Evolutionary conservation across 2,797 vertebrate genomes (phyloP).

Genomic region (Poliocrania exsul): DNA sequence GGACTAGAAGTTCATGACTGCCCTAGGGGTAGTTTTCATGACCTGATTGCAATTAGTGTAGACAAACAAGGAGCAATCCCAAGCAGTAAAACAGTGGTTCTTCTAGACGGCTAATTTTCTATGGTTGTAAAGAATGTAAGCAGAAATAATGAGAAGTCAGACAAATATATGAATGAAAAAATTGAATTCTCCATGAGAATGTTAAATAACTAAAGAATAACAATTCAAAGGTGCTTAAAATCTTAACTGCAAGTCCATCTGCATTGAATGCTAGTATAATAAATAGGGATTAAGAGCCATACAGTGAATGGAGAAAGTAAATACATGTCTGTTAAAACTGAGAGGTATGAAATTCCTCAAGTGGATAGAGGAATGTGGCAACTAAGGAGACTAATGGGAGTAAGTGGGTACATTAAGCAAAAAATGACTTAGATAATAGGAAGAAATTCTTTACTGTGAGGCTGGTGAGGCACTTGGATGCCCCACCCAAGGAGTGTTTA

Average conservation of each 20-base stretch:
- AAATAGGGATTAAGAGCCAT: not conserved
- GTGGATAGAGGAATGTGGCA: not conserved
- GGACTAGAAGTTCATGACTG: not conserved
- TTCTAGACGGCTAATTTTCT: slow-evolving; percentile 8
- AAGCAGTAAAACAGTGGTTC: not conserved
- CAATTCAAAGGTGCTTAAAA: not conserved
- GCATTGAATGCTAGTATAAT: not conserved
- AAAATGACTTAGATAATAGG: not conserved
- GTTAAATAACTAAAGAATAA: not conserved
- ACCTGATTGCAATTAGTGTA: not conserved
- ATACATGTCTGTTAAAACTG: not conserved
- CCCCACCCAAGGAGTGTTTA: not conserved
- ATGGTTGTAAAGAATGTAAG: not conserved
- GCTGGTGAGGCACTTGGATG: not conserved
- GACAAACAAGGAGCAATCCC: not conserved
- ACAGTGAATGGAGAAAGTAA: not conserved
- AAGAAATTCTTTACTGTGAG: not conserved
- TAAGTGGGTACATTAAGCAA: not conserved
- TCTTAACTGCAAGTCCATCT: not conserved
- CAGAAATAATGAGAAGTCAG: not conserved
- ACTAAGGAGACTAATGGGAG: not conserved
- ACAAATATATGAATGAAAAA: slow-evolving; percentile 6
- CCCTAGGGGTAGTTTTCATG: not conserved
- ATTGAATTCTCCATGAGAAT: not conserved
- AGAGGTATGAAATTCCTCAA: not conserved